Evolutionary conservation across 2,113 vertebrate species (phyloP), one percentile per base, ranked within the genome.

Genomic region (Heterocephalus glaber): DNA sequence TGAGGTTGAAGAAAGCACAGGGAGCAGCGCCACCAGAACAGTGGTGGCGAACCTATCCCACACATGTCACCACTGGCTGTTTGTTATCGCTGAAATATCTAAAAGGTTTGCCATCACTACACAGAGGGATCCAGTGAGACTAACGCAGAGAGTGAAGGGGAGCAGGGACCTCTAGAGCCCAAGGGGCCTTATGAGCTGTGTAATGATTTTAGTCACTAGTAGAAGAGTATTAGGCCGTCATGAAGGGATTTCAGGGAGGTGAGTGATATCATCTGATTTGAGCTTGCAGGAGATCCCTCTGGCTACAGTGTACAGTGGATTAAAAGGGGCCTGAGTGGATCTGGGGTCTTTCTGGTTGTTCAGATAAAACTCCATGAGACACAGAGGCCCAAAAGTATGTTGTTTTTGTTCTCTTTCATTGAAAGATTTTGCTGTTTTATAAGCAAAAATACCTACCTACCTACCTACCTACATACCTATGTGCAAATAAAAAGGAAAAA

Each of bases 371-470:
- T 16, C 5, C 26, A 1, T 1, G 4, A 70, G n/a, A 66, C 79
- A 61, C 3, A 79, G 52, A 88, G 60, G 19, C 7, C 58, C 35
- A 13, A 2, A 8, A 68, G 10, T 49, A 2, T 60, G 76, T 76
- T 96, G 35, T 35, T 70, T 94, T 92, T 86, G n/a, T 95, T 90
- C n/a, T 65, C 35, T 92, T 92, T 87, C 47, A 30, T 7, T 20
- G 81, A 92, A 79, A 95, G 47, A 47, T 79, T 86, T 95, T 89
- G 65, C 49, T 44, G 14, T 65, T 79, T 61, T 80, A 65, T 47
- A 84, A 83, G 61, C 8, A 61, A 84, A 87, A 24, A 30, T 54
- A 49, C 19, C 41, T 22, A 49, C 41, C 22, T 44, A 74, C 74
- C 44, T 77, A 33, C 26, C 26, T 49, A 16, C 26, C 41, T 76